Percentiles rank a stretch among this genome's conserved stretches.
phyloP scores from a whole-genome alignment of 1,140 invertebrate species.

The Apocrypta bakeri region DNA sequence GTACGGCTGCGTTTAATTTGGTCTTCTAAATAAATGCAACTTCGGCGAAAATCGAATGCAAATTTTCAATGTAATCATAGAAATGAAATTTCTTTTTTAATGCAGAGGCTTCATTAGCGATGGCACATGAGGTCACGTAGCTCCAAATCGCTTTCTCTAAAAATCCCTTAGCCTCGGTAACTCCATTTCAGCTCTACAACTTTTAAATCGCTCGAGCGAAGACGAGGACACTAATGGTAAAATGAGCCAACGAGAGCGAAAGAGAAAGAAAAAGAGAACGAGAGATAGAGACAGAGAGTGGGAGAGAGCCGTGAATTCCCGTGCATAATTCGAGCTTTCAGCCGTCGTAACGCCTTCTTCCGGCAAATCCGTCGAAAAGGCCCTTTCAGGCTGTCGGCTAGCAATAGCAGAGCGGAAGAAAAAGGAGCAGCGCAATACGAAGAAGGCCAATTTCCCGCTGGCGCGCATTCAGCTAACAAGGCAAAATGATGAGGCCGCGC shows the following conservation, averaged over 20 bases:
- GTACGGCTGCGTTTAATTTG: no score
- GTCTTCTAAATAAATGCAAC: no score
- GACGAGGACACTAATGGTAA: not conserved
- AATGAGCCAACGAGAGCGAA: not conserved
- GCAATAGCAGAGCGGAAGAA: not conserved
- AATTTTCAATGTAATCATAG: no score
- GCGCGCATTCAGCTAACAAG: conserved; percentile 33
- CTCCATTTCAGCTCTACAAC: not conserved
- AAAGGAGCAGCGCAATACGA: not conserved
- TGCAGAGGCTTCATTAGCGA: no score
- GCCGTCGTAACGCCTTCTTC: not conserved
- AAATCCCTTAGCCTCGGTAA: not conserved
- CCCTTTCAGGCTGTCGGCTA: not conserved
- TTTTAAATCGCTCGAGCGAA: conserved; percentile 1
- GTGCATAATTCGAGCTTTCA: conserved; percentile 11
- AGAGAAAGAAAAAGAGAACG: not conserved
- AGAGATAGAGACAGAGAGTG: not conserved
- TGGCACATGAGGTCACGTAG: not conserved
- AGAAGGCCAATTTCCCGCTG: conserved; percentile 11
- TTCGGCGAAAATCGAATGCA: no score
- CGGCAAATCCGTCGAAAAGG: not conserved
- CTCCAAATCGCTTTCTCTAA: not conserved
- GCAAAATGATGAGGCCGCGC: conserved; percentile 26
- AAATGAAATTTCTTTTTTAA: no score
- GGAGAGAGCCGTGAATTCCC: not conserved